Base-by-base conservation (phyloP, 2,113 vertebrate species). In the Mustela lutreola region DNA sequence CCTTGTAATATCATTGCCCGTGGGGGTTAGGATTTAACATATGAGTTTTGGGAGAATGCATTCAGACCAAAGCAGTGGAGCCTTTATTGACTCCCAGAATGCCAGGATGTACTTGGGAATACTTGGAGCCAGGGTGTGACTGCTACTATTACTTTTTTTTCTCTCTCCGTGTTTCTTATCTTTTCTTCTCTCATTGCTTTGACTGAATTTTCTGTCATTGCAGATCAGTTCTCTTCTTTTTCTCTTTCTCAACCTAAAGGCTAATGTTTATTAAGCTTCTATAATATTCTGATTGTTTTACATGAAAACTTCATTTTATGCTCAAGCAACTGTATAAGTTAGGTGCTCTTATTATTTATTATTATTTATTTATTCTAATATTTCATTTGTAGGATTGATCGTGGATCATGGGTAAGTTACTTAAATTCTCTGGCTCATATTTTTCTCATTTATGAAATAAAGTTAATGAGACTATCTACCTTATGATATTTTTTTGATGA, bases 361-460 rank as follows among this genome's bases (percentile, higher is more conserved):
- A 42, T 42, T 42, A 42, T 42, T 42, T 42, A 42, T 42, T 42
- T 42, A 42, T 42, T 42, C 42, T 42, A 81, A 2, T 81, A 53
- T 75, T 88, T 87, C 8, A 39, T 71, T 67, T 78, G 39, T 91
- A 22, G 84, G 50, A 50, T 31, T 87, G 60, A 89, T 85, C 45
- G 26, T 85, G 53, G 65, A 89, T 85, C 45, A 56, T 85, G 53
- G 39, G 62, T 33, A 78, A 92, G 28, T 83, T 9, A 70, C 33
- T 71, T 92, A 70, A 76, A 70, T 83, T 83, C 33, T 67, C 67
- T 62, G 58, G 12, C 36, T 28, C 75, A 81, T 89, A 67, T 48
- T 67, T 88, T 89, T 65, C 71, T 79, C 84, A 93, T 79, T 89
- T 48, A 85, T 95, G 88, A 93, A 93, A 93, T 58, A 45, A 71